These are phyloP conservation scores for Terebella lapidaria DNA, from an alignment of 2,888 invertebrate genomes.

Conservation along the genomic window DNA sequence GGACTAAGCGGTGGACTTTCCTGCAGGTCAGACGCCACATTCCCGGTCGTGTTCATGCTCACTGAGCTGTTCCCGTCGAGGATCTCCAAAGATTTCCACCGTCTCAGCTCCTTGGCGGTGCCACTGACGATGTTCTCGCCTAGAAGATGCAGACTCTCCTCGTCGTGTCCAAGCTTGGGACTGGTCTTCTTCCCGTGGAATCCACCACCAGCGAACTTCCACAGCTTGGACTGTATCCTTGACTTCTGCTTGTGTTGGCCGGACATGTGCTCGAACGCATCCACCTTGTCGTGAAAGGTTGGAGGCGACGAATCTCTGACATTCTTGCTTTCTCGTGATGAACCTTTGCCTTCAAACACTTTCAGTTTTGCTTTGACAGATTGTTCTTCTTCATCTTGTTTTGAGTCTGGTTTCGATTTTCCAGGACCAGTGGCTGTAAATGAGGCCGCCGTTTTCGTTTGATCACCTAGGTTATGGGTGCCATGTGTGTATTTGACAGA, in stretches of 20 bases:
- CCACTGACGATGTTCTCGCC: neutral
- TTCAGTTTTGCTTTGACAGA: neutral
- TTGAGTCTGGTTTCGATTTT: too few species aligned
- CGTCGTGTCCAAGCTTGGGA: neutral
- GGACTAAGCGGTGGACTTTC: neutral
- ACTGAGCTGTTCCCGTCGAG: neutral
- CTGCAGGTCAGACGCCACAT: neutral
- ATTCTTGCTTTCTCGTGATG: neutral
- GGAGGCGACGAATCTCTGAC: neutral
- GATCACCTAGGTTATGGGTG: neutral
- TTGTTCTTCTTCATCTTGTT: too few species aligned
- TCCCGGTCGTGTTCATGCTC: neutral
- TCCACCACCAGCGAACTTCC: neutral
- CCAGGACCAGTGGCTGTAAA: neutral
- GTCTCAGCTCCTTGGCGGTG: neutral
- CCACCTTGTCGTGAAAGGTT: neutral
- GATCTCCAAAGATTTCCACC: neutral
- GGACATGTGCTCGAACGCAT: neutral
- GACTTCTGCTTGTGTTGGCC: neutral
- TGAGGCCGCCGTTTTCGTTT: neutral
- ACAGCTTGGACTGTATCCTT: neutral
- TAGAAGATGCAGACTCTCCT: neutral
- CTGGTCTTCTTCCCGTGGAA: neutral
- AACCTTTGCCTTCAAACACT: neutral
- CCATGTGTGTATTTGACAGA: neutral